Percentiles rank a stretch among this genome's conserved stretches.
Conservation (phyloP, 2,113 vertebrate species). For the Charina bottae region DNA sequence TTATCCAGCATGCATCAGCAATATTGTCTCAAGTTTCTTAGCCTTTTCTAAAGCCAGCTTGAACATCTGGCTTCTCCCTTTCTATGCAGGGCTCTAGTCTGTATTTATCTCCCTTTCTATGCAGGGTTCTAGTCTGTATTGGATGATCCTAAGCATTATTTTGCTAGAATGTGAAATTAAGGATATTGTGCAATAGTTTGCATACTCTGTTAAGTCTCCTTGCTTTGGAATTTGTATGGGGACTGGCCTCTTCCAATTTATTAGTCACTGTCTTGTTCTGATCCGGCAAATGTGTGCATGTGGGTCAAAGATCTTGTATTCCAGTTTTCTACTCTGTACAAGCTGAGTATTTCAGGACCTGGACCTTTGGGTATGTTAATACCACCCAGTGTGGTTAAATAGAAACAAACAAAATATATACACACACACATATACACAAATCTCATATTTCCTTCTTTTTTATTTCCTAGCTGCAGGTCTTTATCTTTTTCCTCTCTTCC, state of each 20-base stretch:
- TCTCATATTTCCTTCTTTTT: background rate
- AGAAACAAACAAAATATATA: background rate
- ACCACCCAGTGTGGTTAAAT: constrained; percentile 27
- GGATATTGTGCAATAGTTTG: background rate
- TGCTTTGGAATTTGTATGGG: background rate
- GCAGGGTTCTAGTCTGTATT: background rate
- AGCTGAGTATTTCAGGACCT: background rate
- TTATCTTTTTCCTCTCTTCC: constrained; percentile 34
- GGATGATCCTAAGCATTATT: background rate
- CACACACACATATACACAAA: background rate
- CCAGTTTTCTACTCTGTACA: background rate
- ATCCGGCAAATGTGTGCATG: background rate
- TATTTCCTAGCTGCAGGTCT: constrained; percentile 41
- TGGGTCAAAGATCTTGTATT: background rate
- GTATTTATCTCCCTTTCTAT: background rate
- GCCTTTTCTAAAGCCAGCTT: background rate
- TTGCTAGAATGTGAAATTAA: background rate
- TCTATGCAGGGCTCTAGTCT: background rate
- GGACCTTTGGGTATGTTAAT: constrained; percentile 30
- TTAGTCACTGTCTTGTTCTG: background rate
- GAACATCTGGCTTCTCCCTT: background rate
- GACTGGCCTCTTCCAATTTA: background rate
- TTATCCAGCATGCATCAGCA: background rate
- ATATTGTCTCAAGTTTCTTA: background rate
- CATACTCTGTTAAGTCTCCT: background rate